A percentile compares a stretch with the other conserved stretches of the same genome.
Evolutionary conservation across 2,113 vertebrate species (phyloP).

Genomic region (Nesoenas mayeri): DNA sequence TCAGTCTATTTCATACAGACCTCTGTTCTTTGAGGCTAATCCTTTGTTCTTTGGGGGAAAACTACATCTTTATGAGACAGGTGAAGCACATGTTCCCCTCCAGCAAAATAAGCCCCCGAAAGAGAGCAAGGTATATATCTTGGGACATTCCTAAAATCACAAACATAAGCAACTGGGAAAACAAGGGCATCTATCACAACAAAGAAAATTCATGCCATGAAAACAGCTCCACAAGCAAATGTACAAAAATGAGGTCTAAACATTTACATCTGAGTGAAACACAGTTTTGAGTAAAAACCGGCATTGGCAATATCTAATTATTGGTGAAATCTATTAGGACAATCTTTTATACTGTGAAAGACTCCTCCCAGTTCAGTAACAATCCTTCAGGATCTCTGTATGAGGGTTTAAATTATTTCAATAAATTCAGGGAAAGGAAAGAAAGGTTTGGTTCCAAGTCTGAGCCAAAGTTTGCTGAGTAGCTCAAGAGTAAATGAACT

Average conservation of each 20-base stretch:
- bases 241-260: not conserved
- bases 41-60: not conserved
- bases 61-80: not conserved
- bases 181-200: not conserved
- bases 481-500: conserved; percentile 44
- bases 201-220: not conserved
- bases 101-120: not conserved
- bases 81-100: not conserved
- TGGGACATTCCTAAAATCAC: not conserved
- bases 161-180: not conserved
- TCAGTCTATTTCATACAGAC: not conserved
- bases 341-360: not conserved
- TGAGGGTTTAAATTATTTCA: not conserved
- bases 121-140: not conserved
- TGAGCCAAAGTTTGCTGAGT: conserved; percentile 21
- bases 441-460: not conserved
- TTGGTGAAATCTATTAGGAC: not conserved
- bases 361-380: not conserved
- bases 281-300: not conserved
- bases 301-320: not conserved
- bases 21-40: not conserved
- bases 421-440: not conserved
- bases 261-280: not conserved
- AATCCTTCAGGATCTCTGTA: not conserved
- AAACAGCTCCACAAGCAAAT: not conserved